phyloP scores from a whole-genome alignment of 2,888 invertebrate genomes.

The Apodemia hepburni region DNA sequence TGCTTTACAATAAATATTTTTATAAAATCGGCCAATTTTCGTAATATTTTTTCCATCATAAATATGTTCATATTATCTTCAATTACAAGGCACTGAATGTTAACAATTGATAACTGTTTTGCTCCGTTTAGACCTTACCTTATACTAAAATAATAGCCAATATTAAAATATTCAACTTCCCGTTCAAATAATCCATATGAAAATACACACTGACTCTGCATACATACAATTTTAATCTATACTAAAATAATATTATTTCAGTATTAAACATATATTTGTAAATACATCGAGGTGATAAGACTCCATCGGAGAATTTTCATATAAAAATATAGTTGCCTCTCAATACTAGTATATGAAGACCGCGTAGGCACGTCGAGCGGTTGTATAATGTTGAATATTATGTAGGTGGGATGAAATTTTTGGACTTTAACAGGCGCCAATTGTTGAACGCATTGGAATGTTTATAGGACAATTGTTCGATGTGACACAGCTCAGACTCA shows the following conservation, averaged over 20 bases:
- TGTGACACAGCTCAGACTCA: slow-evolving; percentile 14
- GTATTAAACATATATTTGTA: slow-evolving; percentile 71
- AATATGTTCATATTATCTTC: slow-evolving; percentile 61
- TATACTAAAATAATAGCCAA: slow-evolving; percentile 75
- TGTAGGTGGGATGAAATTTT: slow-evolving; percentile 71
- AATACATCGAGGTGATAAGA: slow-evolving; percentile 58
- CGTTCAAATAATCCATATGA: slow-evolving; percentile 73
- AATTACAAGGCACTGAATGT: slow-evolving; percentile 72
- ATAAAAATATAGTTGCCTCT: slow-evolving; percentile 64
- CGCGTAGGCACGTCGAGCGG: slow-evolving; percentile 32
- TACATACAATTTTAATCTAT: slow-evolving; percentile 59
- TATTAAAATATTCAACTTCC: slow-evolving; percentile 70
- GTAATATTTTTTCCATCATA: slow-evolving; percentile 53
- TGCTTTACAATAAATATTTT: slow-evolving; percentile 27
- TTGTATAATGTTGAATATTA: slow-evolving; percentile 40
- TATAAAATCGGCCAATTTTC: slow-evolving; percentile 31
- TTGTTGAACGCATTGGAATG: slow-evolving; percentile 63
- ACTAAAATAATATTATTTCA: slow-evolving; percentile 62
- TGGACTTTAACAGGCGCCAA: slow-evolving; percentile 59
- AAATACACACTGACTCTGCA: slow-evolving; percentile 76
- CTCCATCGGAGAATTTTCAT: slow-evolving; percentile 61
- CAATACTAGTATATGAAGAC: slow-evolving; percentile 31
- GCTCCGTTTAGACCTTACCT: slow-evolving; percentile 61
- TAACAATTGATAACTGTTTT: slow-evolving; percentile 69
- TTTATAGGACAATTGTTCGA: slow-evolving; percentile 39